Evolutionary conservation across 2,888 invertebrate genomes (phyloP), one percentile per base, ranked within the genome.

Genomic region (Torymus aiolomorphi): DNA sequence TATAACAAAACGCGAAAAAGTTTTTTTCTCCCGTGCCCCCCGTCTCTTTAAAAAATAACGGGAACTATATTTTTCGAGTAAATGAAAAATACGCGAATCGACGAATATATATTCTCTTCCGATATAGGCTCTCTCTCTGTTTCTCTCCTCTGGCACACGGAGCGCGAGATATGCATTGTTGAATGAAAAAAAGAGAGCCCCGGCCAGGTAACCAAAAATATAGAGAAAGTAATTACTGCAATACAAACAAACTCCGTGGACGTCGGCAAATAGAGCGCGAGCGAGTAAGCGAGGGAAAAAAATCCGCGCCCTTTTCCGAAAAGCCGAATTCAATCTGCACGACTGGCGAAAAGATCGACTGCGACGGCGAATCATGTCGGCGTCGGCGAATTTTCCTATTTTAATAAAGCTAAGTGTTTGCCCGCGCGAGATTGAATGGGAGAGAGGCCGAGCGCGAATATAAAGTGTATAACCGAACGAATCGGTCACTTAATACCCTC

Each of bases 401-500:
- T 80, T 76, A 76, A 80, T 73, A 76, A 69, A 73, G 42, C 51
- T 31, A 72, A 76, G 66, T 61, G 65, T 52, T 66, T 42, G 61
- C 8, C 8, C 52, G n/a, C 49, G 4, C 18, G 61, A 18, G 72
- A 54, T 31, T 62, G 69, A 66, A 66, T 49, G 63, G 73, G 13
- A 61, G 61, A 3, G 18, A n/a, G 51, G 20, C n/a, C 16, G 14
- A 18, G 14, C n/a, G 20, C 61, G 52, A 61, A 62, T 61, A 31
- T 11, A 62, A 57, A 63, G 49, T 42, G 51, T 14, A 24, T 57
- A 69, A 59, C 1, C 66, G 49, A 31, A 20, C n/a, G 75, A 83
- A 83, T 83, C 84, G 84, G 85, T 82, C 83, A 82, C 80, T 83
- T 77, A 73, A 83, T 83, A 83, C 70, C 70, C 82, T 84, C 84